These are phyloP conservation scores for Thamnophis elegans DNA, from an alignment of 2,797 vertebrate genomes.

Conservation along the genomic window DNA sequence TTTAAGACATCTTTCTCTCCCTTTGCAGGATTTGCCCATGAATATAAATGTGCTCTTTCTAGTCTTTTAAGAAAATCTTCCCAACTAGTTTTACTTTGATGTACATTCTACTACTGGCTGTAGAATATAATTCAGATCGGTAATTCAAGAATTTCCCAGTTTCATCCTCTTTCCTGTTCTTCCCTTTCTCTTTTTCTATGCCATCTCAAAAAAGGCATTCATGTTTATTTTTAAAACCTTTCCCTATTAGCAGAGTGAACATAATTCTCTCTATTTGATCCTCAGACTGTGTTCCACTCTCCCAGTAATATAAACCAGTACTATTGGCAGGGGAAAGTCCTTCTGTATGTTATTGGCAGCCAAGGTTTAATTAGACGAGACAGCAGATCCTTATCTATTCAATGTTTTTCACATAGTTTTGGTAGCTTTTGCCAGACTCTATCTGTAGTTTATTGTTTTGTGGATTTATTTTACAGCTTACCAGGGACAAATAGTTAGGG, in stretches of 20 bases:
- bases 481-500: constrained; percentile 8
- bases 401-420: constrained; percentile 55
- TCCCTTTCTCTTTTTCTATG: not conserved
- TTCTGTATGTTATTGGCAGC: constrained; percentile 50
- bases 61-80: not conserved
- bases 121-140: constrained; percentile 36
- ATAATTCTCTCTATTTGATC: constrained; percentile 59
- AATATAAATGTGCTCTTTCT: not conserved
- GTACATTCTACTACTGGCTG: not conserved
- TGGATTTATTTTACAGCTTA: constrained; percentile 39
- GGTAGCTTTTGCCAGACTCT: constrained; percentile 54
- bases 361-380: constrained; percentile 68
- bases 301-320: constrained; percentile 58
- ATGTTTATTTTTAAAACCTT: constrained; percentile 65
- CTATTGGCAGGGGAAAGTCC: constrained; percentile 60
- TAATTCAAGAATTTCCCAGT: not conserved
- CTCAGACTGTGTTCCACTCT: constrained; percentile 50
- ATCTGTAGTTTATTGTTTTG: constrained; percentile 59
- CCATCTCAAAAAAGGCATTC: constrained; percentile 49
- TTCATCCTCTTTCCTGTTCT: too few relatives aligned
- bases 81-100: not conserved
- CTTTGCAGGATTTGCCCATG: not conserved
- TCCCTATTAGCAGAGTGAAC: constrained; percentile 46
- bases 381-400: constrained; percentile 50
- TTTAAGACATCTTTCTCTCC: not conserved